Evolutionary conservation across 2,113 vertebrate genomes (phyloP).

Genomic region (Bos javanicus): DNA sequence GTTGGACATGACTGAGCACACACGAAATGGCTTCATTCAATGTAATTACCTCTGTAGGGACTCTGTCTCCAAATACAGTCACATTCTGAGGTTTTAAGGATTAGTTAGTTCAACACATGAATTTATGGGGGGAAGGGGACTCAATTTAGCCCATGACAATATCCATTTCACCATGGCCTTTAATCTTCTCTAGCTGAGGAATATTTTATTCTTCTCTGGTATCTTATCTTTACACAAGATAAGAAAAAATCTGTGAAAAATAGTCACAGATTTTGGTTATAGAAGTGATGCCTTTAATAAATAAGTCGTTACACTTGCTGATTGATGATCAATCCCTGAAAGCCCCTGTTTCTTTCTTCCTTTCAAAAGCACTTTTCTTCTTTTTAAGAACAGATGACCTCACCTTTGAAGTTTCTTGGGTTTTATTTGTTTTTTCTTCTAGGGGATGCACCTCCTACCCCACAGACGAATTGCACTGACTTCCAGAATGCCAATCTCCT

Average conservation of each 20-base stretch:
- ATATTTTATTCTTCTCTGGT: background rate
- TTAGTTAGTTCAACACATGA: background rate
- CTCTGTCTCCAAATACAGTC: background rate
- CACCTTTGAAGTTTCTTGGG: background rate
- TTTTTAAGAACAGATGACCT: background rate
- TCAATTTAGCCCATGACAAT: background rate
- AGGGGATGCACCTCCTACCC: conserved; percentile 42
- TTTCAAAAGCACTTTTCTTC: background rate
- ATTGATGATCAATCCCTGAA: background rate
- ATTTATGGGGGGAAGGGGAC: background rate
- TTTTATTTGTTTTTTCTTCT: background rate
- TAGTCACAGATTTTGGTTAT: background rate
- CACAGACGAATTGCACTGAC: conserved; percentile 70
- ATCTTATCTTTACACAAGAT: background rate
- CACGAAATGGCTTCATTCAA: background rate
- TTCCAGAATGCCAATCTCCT: conserved; percentile 80
- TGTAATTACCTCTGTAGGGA: background rate
- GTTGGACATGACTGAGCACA: background rate
- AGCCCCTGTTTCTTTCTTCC: background rate
- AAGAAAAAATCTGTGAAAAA: background rate
- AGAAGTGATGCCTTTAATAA: conserved; percentile 5
- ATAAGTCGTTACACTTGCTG: background rate
- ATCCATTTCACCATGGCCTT: background rate
- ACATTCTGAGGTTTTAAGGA: background rate
- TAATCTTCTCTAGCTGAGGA: background rate